A percentile compares a stretch with the other conserved stretches of the same genome.
These are phyloP conservation scores for Campylorhamphus procurvoides DNA, from an alignment of 2,113 vertebrate species.

Conservation along the genomic window DNA sequence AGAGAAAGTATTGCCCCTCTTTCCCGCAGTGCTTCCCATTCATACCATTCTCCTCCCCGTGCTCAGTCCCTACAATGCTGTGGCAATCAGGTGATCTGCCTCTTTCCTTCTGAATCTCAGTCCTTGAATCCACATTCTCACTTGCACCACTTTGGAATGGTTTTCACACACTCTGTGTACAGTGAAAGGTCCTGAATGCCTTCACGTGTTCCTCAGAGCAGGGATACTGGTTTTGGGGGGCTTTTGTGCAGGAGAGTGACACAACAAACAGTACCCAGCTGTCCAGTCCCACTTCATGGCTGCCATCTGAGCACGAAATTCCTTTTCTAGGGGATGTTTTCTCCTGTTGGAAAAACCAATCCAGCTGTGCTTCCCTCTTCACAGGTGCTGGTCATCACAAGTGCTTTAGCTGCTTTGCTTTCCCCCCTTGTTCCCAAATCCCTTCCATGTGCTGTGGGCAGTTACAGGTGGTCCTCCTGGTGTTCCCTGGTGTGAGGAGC, in stretches of 20 bases:
- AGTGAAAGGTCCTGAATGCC: neutral
- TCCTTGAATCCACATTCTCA: neutral
- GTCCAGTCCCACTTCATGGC: neutral
- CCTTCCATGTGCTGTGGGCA: conserved; percentile 43
- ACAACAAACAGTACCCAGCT: neutral
- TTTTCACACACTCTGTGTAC: rapidly evolving
- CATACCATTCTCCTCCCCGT: neutral
- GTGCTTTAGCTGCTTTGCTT: conserved; percentile 17
- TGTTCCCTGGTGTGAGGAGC: conserved; percentile 36
- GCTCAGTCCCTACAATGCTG: neutral
- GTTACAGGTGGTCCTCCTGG: conserved; percentile 55
- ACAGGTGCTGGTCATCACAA: conserved; percentile 1
- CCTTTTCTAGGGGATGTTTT: conserved; percentile 10
- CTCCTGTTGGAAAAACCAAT: neutral
- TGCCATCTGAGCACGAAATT: neutral
- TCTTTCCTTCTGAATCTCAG: neutral
- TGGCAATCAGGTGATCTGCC: neutral
- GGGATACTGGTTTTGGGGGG: neutral
- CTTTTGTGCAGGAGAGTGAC: neutral
- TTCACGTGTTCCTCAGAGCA: neutral
- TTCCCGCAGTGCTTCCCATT: neutral
- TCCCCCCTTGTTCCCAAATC: conserved; percentile 35
- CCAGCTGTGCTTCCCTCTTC: conserved; percentile 2
- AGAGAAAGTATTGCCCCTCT: neutral
- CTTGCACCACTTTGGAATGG: neutral